Evolutionary conservation across 2,888 invertebrate genomes (phyloP).

Genomic region (Orchesellides sinensis): DNA sequence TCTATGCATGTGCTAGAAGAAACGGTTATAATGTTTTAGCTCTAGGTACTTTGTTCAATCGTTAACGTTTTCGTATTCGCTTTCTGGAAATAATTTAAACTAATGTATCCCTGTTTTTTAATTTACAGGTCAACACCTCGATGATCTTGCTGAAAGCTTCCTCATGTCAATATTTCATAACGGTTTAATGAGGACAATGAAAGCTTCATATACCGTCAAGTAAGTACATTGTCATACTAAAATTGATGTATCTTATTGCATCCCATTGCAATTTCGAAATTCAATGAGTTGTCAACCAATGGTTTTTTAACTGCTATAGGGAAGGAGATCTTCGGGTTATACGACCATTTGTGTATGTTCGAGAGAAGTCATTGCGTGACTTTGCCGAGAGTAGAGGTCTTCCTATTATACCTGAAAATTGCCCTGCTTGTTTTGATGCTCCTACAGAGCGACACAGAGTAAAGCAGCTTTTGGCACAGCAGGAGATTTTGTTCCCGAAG

Average conservation of each 20-base stretch:
- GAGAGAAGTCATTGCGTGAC: constrained; percentile 85
- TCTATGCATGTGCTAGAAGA: constrained; percentile 85
- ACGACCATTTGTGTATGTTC: constrained; percentile 91
- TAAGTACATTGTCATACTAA: constrained; percentile 76
- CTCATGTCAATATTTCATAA: constrained; percentile 88
- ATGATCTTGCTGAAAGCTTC: constrained; percentile 90
- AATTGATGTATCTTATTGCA: too few species aligned
- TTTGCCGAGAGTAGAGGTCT: constrained; percentile 86
- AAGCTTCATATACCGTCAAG: constrained; percentile 86
- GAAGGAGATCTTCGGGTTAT: constrained; percentile 89
- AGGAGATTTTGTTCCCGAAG: constrained; percentile 86
- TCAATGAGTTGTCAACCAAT: neutral
- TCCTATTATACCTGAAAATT: constrained; percentile 84
- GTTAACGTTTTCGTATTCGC: neutral
- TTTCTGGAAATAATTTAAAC: constrained; percentile 12
- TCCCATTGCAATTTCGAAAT: too few species aligned
- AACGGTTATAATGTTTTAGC: constrained; percentile 92
- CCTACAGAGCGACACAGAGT: constrained; percentile 82
- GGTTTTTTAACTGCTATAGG: constrained; percentile 77
- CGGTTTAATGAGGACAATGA: constrained; percentile 87
- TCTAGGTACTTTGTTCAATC: constrained; percentile 78
- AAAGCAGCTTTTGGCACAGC: constrained; percentile 84
- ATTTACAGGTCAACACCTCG: constrained; percentile 84
- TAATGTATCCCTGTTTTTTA: constrained; percentile 3
- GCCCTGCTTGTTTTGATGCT: constrained; percentile 79